These are phyloP conservation scores for Escarpia spicata DNA, from an alignment of 2,888 invertebrate genomes.

Conservation along the genomic window DNA sequence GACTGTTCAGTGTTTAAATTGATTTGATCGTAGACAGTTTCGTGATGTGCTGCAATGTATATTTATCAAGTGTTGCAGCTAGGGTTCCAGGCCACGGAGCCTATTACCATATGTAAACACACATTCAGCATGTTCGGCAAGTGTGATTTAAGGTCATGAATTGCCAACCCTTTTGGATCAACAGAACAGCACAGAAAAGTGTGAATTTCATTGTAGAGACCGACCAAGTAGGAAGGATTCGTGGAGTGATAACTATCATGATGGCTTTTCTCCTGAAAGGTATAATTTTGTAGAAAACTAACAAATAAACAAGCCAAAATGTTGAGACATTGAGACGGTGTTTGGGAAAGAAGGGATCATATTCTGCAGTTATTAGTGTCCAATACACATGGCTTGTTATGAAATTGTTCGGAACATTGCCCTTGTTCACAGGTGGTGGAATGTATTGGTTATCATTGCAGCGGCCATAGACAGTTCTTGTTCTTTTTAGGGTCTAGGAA, in stretches of 20 bases:
- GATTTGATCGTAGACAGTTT: neutral
- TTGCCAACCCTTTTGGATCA: neutral
- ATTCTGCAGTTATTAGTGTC: too few relatives aligned
- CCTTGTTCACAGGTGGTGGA: too few relatives aligned
- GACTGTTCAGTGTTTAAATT: neutral
- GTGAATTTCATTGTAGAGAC: neutral
- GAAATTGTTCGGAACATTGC: too few relatives aligned
- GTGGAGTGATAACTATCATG: neutral
- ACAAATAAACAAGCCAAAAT: too few relatives aligned
- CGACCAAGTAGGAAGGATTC: neutral
- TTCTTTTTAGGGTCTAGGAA: too few relatives aligned
- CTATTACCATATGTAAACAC: neutral
- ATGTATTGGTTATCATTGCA: too few relatives aligned
- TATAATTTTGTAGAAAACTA: neutral
- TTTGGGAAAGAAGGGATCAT: too few relatives aligned
- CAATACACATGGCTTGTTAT: too few relatives aligned
- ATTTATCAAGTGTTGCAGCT: neutral
- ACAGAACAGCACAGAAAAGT: neutral
- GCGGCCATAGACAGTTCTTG: too few relatives aligned
- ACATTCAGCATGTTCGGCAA: neutral
- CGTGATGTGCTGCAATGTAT: neutral
- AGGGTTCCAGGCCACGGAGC: neutral
- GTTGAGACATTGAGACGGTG: too few relatives aligned
- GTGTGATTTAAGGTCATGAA: neutral
- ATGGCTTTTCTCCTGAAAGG: neutral